Conservation (phyloP, 1,140 invertebrate species). For the Bacillus rossius region DNA sequence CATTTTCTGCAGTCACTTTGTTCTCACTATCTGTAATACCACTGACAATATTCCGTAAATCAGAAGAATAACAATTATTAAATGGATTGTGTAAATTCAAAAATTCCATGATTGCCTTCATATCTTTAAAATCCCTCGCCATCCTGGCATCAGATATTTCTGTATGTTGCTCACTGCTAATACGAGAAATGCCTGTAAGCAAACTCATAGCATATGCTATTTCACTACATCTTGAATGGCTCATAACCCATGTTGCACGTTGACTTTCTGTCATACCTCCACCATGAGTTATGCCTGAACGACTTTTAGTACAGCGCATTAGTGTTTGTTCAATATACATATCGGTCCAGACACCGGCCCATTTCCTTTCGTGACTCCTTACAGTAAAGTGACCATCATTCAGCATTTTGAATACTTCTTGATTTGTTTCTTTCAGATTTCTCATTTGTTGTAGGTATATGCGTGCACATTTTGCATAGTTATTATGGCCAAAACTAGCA, state of each 20-base stretch:
- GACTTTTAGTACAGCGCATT: constrained; percentile 6
- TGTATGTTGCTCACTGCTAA: neutral
- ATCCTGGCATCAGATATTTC: constrained; percentile 7
- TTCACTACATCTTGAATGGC: constrained; percentile 5
- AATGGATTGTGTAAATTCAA: constrained; percentile 2
- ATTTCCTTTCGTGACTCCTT: constrained; percentile 1
- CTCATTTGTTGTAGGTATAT: constrained; percentile 43
- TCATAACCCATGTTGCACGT: constrained; percentile 2
- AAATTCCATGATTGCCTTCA: neutral
- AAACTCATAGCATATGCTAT: constrained; percentile 4
- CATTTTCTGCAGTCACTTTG: neutral
- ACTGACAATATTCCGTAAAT: constrained; percentile 2
- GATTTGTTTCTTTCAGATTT: too few relatives aligned
- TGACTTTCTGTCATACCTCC: constrained; percentile 10
- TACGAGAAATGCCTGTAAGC: neutral
- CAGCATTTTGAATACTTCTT: too few relatives aligned
- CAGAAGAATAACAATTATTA: neutral
- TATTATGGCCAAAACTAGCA: too few relatives aligned
- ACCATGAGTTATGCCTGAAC: constrained; percentile 6
- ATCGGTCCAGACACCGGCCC: constrained; percentile 1
- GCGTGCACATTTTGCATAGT: constrained; percentile 35
- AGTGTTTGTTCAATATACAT: constrained; percentile 13
- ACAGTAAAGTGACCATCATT: constrained; percentile 1
- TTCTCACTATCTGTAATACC: constrained; percentile 2
- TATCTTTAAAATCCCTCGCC: neutral